Percentiles rank a stretch among this genome's conserved stretches.
phyloP scores from a whole-genome alignment of 2,888 invertebrate genomes.

The Acholoe squamosa region DNA sequence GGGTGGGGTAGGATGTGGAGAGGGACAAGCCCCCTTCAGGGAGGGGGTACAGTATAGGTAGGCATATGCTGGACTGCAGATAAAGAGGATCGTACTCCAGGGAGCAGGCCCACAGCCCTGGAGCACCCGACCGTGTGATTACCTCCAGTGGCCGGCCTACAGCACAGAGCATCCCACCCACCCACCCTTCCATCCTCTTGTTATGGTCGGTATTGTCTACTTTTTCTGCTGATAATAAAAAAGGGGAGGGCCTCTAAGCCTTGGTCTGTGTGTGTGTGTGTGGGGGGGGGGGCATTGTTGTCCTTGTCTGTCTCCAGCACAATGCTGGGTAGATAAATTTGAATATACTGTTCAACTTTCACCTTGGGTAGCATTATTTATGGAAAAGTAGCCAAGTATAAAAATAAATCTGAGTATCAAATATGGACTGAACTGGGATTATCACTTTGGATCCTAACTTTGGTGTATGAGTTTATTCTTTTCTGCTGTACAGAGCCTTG shows the following conservation, averaged over 20 bases:
- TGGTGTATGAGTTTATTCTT: no score
- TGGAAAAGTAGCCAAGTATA: neutral
- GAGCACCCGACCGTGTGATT: conserved; percentile 60
- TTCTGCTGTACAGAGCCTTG: no score
- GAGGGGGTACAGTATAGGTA: conserved; percentile 37
- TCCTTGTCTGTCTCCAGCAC: neutral
- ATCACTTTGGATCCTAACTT: no score
- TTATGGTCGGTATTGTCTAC: neutral
- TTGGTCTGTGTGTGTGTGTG: no score
- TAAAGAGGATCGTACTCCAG: conserved; percentile 56
- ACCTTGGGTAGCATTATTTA: neutral
- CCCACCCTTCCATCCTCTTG: neutral
- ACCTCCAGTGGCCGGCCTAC: conserved; percentile 35
- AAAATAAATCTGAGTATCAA: no score
- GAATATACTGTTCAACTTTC: no score
- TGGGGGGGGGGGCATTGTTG: conserved; percentile 16
- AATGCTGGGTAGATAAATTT: no score
- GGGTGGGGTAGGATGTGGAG: no score
- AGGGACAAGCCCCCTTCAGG: neutral
- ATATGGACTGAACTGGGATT: no score
- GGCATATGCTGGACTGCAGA: conserved; percentile 59
- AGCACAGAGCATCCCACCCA: neutral
- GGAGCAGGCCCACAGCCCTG: neutral
- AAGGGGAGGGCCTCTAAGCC: neutral
- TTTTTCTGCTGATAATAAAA: neutral